A percentile compares a stretch with the other conserved stretches of the same genome.
These are phyloP conservation scores for Acropora yongei DNA, from an alignment of 64 coral and sea anemone species.

Conservation along the genomic window DNA sequence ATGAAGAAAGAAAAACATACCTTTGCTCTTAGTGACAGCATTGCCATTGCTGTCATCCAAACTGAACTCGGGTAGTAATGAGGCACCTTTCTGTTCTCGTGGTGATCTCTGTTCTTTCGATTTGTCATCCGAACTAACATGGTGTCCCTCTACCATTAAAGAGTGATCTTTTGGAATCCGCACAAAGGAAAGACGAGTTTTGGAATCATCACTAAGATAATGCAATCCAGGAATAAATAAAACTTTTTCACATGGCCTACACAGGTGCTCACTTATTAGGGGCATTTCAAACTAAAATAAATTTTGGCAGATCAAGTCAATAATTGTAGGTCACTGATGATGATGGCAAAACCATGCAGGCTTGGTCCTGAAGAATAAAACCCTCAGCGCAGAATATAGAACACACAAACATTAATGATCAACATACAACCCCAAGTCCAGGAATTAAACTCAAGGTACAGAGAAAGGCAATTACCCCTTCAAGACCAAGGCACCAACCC, in stretches of 20 bases:
- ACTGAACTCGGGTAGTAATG: conserved; percentile 4
- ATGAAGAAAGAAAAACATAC: background rate
- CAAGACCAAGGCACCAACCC: no score
- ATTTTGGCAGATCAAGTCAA: no score
- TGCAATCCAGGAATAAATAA: background rate
- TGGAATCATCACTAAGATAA: conserved; percentile 37
- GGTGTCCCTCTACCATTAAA: conserved; percentile 78
- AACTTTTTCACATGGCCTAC: no score
- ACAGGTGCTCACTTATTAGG: no score
- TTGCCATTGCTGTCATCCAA: conserved; percentile 20
- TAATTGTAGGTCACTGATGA: no score
- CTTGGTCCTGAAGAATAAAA: no score
- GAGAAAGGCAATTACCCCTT: no score
- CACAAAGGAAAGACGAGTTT: conserved; percentile 51
- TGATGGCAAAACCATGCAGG: no score
- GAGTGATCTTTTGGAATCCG: conserved; percentile 79
- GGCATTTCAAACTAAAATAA: no score
- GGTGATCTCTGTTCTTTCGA: background rate
- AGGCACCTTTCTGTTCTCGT: conserved; percentile 10
- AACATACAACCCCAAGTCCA: no score
- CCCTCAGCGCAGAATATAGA: no score
- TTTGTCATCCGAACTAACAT: conserved; percentile 56
- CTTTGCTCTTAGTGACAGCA: background rate
- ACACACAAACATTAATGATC: no score
- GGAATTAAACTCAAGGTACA: background rate